Evolutionary conservation across 2,888 invertebrate genomes (phyloP), one percentile per base, ranked within the genome.

Genomic region (Chorisops tibialis): DNA sequence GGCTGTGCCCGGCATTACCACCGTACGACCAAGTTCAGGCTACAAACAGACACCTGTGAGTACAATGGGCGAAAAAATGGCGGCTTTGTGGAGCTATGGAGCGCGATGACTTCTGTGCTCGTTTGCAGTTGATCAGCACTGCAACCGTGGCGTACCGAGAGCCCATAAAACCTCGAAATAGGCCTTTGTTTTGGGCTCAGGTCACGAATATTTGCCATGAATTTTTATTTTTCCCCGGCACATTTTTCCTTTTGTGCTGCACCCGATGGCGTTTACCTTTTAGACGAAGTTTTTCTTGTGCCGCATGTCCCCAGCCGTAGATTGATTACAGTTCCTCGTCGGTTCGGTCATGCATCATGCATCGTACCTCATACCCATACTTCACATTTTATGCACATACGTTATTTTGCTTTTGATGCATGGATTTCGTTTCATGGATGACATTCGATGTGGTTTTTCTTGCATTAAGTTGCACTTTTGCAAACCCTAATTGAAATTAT

Each of bases 171-270:
- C 47, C 22, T 63, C 64, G 19, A 65, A 67, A 68, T 68, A 65
- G 67, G 64, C 67, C 63, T 68, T 67, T 68, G 67, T 67, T 67
- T 66, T 65, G 65, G 66, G 64, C 65, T 64, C 56, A 61, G 66
- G 68, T 68, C 66, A 68, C 67, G 68, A 68, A 68, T 68, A 67
- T 67, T 67, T 51, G 62, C 66, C 64, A 68, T 68, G 67, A 67
- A 66, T 65, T 68, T 68, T 67, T 68, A 64, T 64, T 64, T 66
- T 56, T 61, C 56, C 21, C 52, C 7, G 30, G 30, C 30, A 30
- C 43, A 50, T 51, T 30, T 30, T 30, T 50, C 12, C 38, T 54
- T 63, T 41, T 51, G 22, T 11, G 48, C 7, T 30, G 30, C 30
- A 30, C 30, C 7, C 9, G 5, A 30, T 30, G 9, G 30, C 30